Base-by-base conservation (phyloP, 2,113 vertebrate species). In the Poecilia latipinna region DNA sequence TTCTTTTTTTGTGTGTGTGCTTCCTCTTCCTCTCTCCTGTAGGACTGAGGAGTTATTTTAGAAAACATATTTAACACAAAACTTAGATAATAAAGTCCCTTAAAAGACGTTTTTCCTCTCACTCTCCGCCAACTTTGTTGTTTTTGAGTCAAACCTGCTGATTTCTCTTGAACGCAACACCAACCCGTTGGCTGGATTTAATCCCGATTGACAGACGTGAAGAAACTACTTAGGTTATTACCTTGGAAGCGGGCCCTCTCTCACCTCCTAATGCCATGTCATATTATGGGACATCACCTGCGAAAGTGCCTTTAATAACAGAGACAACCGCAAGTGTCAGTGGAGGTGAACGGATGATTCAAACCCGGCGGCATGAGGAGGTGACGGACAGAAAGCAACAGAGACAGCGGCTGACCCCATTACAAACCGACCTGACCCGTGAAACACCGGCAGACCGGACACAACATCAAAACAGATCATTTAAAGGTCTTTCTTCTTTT, bases 321-420 rank as follows among this genome's bases (percentile, higher is more conserved):
- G 74, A 68, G 85, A 86, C 73, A 82, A 84, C 83, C 82, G 82
- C 60, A 84, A 74, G 44, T 71, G 84, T 73, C 79, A 65, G 5
- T 37, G 63, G 37, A 64, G 4, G 61, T 24, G 63, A 76, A 39
- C 71, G 74, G 74, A 71, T 68, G 68, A 72, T 74, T 82, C 66
- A 69, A 29, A 68, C 70, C 44, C 76, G 78, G 62, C 64, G 68
- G 17, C 61, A 31, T 24, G 33, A 42, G 68, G 39, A 61, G 70
- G 32, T 33, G 29, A 66, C 32, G 13, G 72, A 10, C 5, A 12
- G 66, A 48, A 64, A 68, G 65, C 8, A 28, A 72, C 65, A 42
- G 31, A 71, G 33, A 65, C 48, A 61, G 60, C 44, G 19, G 28
- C 37, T 39, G 19, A 42, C n/a, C 35, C 33, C 39, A 12, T 22